phyloP scores from a whole-genome alignment of 23 tunicate species.

The Trididemnum clinides region DNA sequence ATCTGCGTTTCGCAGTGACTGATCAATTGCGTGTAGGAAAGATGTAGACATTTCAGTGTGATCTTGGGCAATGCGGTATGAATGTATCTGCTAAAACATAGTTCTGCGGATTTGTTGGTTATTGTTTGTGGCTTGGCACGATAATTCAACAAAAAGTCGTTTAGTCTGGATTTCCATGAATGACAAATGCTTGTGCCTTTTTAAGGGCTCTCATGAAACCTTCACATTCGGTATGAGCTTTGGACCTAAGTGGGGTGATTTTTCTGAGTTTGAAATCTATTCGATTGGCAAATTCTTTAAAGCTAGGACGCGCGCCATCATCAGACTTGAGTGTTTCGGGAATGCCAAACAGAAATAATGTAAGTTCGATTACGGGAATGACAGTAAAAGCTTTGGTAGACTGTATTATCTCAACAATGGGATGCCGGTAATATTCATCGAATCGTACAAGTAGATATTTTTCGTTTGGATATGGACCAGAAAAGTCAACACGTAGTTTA shows the following conservation, averaged over 20 bases:
- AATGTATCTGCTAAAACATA: background rate
- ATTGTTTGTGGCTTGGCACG: background rate
- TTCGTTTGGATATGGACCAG: constrained; percentile 1
- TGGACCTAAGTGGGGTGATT: background rate
- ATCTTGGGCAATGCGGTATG: background rate
- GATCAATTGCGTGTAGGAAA: background rate
- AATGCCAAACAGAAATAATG: background rate
- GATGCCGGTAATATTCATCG: background rate
- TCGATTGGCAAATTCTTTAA: background rate
- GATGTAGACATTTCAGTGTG: background rate
- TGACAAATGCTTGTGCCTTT: background rate
- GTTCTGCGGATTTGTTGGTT: background rate
- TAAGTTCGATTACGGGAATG: background rate
- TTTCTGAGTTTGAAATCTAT: background rate
- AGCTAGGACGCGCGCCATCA: background rate
- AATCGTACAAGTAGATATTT: background rate
- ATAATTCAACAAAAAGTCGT: background rate
- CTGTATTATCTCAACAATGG: background rate
- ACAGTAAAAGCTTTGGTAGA: background rate
- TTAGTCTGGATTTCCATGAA: background rate
- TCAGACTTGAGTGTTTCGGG: background rate
- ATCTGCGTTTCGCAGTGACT: background rate
- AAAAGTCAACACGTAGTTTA: background rate
- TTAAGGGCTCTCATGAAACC: background rate
- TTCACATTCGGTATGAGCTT: background rate